These are phyloP conservation scores for Chloropsis cyanopogon DNA, from an alignment of 2,113 vertebrate genomes.

Conservation along the genomic window DNA sequence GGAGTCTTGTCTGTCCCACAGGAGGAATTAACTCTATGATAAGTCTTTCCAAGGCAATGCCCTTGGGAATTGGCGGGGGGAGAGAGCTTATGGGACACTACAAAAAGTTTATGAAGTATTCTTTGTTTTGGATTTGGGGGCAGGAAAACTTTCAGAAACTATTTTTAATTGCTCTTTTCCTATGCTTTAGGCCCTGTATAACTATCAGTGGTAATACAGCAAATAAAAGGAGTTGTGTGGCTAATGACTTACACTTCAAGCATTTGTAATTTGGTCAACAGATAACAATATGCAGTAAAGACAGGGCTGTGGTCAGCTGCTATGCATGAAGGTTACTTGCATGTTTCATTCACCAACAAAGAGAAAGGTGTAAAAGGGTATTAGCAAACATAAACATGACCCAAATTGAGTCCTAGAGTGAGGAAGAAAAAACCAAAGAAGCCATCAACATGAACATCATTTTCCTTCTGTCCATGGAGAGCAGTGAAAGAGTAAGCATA, in stretches of 20 bases:
- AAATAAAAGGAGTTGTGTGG: neutral
- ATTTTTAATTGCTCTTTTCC: neutral
- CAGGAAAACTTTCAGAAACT: neutral
- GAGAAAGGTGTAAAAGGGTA: neutral
- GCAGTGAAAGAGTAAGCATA: neutral
- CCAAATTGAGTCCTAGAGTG: neutral
- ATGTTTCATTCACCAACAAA: neutral
- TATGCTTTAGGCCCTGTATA: neutral
- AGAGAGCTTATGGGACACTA: too few species aligned
- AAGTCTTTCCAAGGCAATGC: too few species aligned
- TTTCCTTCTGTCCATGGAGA: neutral
- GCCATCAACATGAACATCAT: neutral
- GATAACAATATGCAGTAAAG: neutral
- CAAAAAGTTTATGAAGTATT: neutral
- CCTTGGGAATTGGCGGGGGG: too few species aligned
- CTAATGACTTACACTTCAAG: neutral
- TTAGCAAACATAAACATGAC: neutral
- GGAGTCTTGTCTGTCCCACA: too few species aligned
- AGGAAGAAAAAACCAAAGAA: neutral
- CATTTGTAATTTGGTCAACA: neutral
- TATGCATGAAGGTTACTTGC: neutral
- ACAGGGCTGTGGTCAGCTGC: neutral
- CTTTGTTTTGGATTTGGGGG: neutral
- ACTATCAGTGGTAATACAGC: neutral
- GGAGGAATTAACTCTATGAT: too few species aligned